Base-by-base conservation (phyloP, 2,113 vertebrate genomes). In the Ochotona curzoniae region DNA sequence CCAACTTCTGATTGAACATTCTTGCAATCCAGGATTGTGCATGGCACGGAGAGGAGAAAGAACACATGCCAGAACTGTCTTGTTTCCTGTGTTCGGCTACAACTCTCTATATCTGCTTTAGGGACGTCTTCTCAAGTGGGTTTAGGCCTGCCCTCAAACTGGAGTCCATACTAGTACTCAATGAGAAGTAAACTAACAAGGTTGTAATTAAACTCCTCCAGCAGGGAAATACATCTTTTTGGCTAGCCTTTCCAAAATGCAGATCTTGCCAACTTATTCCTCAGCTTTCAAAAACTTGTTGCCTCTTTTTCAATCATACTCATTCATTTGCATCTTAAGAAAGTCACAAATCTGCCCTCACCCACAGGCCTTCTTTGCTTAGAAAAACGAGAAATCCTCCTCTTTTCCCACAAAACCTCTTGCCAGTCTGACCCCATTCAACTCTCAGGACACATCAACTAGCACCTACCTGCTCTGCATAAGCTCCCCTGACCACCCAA, bases 51-150 rank as follows among this genome's bases (percentile, higher is more conserved):
- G 38, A 78, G 32, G 8, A 21, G 2, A 63, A 30, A 80, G 23
- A 38, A 1, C 0, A 0, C 1, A 1, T 9, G 8, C 20, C 26
- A 79, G 21, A 70, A 38, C 1, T 2, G 3, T 2, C 18, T 63
- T 25, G 14, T 14, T 32, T 66, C 51, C 6, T 15, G 8, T 66
- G 38, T 89, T 79, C 8, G 63, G 47, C 25, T 10, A 7, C 3
- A 54, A 21, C 25, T 20, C 28, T 21, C 17, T 2, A 17, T 5
- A 1, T 25, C 25, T 54, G 30, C n/a, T 44, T 60, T 49, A 60
- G 9, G 32, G 8, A 14, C 49, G 17, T 25, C 12, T 26, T 17
- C 92, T 60, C 51, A 8, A 26, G 21, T 25, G 61, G n/a, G 17
- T 57, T n/a, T n/a, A 69, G 44, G 6, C 12, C 35, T 78, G 26